Evolutionary conservation across 2,797 vertebrate genomes (phyloP), one percentile per base, ranked within the genome.

Genomic region (Oryzias dopingdopingensis): DNA sequence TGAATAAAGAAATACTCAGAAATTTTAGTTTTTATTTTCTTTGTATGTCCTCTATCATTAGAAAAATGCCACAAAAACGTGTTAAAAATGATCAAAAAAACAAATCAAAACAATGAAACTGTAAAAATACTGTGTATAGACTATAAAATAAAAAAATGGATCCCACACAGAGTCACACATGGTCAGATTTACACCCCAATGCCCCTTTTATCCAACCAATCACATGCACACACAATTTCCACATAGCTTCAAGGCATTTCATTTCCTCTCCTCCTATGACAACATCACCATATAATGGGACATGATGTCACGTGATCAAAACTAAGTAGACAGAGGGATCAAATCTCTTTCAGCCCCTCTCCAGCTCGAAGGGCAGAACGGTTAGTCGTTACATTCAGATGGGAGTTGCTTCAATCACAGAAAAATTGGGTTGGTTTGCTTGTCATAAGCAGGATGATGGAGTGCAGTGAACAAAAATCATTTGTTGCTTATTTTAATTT

Each of bases 201-300:
- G 53, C 46, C 40, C 42, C 46, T 37, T 42, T 18, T 42, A 29
- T 37, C 24, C 58, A 41, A 43, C 52, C 45, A 59, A 53, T 59
- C 52, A 62, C 29, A 54, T 42, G 52, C 48, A 48, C 50, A 59
- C 26, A 72, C 59, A 62, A 52, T 50, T 49, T 23, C 52, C 41
- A 57, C 56, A 81, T 69, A 83, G 81, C 88, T 83, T 63, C 43
- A 49, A 87, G 88, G 79, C 84, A 83, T 85, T 89, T 86, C 57
- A 88, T 89, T 89, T 89, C 85, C 89, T 83, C 71, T 84, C 74
- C 76, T 72, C 78, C 79, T 81, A 74, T 87, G 86, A 88, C 88
- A 90, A 86, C 88, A 89, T 83, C 85, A 76, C 80, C 87, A 81
- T 82, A 86, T 87, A 89, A 88, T 89, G 78, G 81, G 74, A 88